Evolutionary conservation across 2,797 vertebrate species (phyloP), one percentile per base, ranked within the genome.

Genomic region (Erithacus rubecula): DNA sequence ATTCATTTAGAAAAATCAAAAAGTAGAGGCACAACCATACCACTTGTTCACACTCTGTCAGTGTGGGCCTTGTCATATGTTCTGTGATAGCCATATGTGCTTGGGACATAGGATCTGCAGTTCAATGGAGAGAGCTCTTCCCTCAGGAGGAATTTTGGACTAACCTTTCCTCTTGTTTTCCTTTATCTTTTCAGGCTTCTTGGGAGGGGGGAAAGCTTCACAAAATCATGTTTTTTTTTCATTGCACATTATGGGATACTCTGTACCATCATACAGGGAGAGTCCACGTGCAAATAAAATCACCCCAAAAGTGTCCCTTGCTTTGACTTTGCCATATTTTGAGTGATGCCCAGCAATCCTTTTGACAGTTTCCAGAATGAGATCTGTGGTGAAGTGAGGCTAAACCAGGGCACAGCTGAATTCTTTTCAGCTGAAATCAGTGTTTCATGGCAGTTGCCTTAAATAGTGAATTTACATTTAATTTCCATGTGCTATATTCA

Each of bases 381-480:
- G n/a, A 67, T 83, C 80, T 75, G 62, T 5, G 24, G 55, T 11
- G 52, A n/a, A 18, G 46, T 6, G 84, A 76, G 77, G 84, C 60
- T 78, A 86, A 85, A 85, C 83, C 91, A 78, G 93, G 93, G 80
- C 86, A 93, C 65, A 92, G 93, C 78, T 80, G 88, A 95, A 79
- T 62, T 52, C 75, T 49, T 36, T 77, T 53, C 88, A 83, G 84
- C 79, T 92, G 69, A 90, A 90, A 68, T 81, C 65, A 53, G 53
- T 64, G 39, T 86, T 95, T 89, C 75, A 36, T 32, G n/a, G 82
- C 76, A 92, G 67, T 81, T 86, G 71, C 87, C 62, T 92, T 87
- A 89, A 91, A 92, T 49, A 95, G 82, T 36, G 47, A 52, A 95
- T 94, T 90, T 92, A 85, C 82, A 95, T 93, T 95, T 89, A 34